Evolutionary conservation across 1,140 invertebrate species (phyloP), one percentile per base, ranked within the genome.

Genomic region (Drosophila teissieri): DNA sequence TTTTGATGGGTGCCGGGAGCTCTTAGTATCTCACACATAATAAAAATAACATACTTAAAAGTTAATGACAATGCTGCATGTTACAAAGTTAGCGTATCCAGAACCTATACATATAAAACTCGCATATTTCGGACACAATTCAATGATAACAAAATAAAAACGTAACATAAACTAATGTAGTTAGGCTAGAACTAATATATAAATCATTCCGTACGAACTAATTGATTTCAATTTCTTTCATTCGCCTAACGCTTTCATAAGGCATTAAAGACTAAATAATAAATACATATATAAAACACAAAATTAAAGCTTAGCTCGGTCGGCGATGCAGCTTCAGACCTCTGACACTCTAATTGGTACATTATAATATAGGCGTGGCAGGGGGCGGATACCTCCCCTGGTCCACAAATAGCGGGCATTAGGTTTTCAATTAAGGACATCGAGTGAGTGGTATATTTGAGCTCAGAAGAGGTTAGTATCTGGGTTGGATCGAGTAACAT

Each of bases 31-130:
- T 64, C 56, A 79, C 60, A 86, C 54, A 86, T 64, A 79, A 70
- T 79, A 54, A 80, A 79, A 60, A 56, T 77, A 77, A 52, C 54
- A 63, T 65, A 73, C 84, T 88, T 88, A 88, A 80, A 63, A 88
- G 72, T 73, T 88, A 88, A 88, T 88, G 84, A 88, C 84, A 88
- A 88, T 88, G 84, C 84, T 83, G 83, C 73, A 62, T 80, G 73
- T 83, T 82, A 80, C 73, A 73, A 67, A 46, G 48, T 48, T 63
- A 75, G 62, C 78, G 60, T 74, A 69, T 74, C 54, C 58, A 19
- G 52, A 81, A 73, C 60, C 76, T 85, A 78, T 51, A 64, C 60
- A 55, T 78, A 62, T 80, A 80, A 57, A 75, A 85, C 77, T 80
- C 75, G 81, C 65, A 67, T 55, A 42, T 62, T 85, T 65, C 82